These are phyloP conservation scores for Podarcis raffonei DNA, from an alignment of 2,113 vertebrate species.

Conservation along the genomic window DNA sequence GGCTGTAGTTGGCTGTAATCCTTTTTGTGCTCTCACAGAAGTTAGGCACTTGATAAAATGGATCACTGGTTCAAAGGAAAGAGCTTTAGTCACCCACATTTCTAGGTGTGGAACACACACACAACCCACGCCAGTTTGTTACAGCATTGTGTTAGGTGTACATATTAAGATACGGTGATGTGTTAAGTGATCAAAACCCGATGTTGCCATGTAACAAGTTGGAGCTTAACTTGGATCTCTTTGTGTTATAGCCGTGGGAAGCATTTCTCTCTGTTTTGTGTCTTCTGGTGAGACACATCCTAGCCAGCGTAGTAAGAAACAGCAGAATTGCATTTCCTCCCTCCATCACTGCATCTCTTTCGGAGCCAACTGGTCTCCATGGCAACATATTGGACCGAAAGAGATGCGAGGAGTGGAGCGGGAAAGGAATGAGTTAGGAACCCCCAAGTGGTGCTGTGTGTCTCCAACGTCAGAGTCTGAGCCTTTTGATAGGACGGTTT, in stretches of 20 bases:
- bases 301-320: conserved; percentile 42
- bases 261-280: conserved; percentile 26
- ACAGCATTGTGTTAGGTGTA: conserved; percentile 55
- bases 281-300: conserved; percentile 18
- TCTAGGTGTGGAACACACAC: conserved; percentile 29
- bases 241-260: background rate
- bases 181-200: background rate
- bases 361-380: conserved; percentile 82
- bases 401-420: conserved; percentile 68
- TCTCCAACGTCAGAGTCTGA: conserved; percentile 67
- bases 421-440: conserved; percentile 67
- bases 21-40: background rate
- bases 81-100: conserved; percentile 13
- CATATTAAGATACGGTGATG: background rate
- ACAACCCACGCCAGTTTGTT: background rate
- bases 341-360: conserved; percentile 70
- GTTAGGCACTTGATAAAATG: background rate
- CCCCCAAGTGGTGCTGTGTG: conserved; percentile 76
- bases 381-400: conserved; percentile 84
- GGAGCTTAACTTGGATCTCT: background rate
- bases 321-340: conserved; percentile 66
- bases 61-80: conserved; percentile 2
- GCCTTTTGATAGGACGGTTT: conserved; percentile 80
- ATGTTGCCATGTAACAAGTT: background rate
- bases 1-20: conserved; percentile 11